A percentile compares a stretch with the other conserved stretches of the same genome.
These are phyloP conservation scores for Euphonia xanthogaster DNA, from an alignment of 2,797 vertebrate genomes.

Conservation along the genomic window DNA sequence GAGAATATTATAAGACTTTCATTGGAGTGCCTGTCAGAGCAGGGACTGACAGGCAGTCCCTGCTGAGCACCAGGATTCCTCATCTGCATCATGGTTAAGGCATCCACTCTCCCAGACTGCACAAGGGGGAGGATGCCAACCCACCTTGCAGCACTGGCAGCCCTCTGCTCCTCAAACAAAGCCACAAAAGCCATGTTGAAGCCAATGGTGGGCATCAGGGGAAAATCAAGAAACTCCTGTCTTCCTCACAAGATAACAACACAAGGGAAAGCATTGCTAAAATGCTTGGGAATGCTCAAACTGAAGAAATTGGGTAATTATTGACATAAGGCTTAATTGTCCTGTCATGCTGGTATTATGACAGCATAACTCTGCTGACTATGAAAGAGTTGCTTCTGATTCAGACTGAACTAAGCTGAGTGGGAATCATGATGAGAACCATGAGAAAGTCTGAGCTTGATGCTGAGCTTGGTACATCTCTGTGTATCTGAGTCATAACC, in stretches of 20 bases:
- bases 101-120: background rate
- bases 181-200: background rate
- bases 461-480: background rate
- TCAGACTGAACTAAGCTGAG: conserved; percentile 22
- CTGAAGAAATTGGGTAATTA: conserved; percentile 30
- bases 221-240: background rate
- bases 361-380: conserved; percentile 39
- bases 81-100: background rate
- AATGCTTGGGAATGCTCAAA: conserved; percentile 35
- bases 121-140: background rate
- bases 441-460: conserved; percentile 23
- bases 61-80: background rate
- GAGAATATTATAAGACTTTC: background rate
- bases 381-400: conserved; percentile 35
- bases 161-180: background rate
- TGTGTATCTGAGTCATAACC: conserved; percentile 17
- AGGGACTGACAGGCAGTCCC: no score
- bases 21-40: background rate
- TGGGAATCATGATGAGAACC: background rate
- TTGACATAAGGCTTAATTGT: background rate
- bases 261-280: conserved; percentile 21
- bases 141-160: background rate
- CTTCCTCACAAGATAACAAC: background rate
- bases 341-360: conserved; percentile 17
- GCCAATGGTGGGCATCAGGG: background rate